Base-by-base conservation (phyloP, 2,888 invertebrate species). In the Micoletzkya japonica region DNA sequence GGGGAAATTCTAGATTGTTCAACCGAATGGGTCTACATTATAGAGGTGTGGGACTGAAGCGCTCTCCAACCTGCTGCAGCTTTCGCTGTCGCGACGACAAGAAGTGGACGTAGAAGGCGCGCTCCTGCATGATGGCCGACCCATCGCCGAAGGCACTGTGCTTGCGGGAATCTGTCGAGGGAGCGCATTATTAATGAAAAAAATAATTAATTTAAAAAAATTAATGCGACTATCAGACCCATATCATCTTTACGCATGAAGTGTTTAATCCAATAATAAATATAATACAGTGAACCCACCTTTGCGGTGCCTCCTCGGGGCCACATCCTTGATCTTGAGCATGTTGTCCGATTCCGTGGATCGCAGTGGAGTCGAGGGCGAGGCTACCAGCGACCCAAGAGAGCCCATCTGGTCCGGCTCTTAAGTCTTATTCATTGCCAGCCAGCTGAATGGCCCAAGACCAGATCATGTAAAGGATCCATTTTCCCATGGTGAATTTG, bases 101-200 rank as follows among this genome's bases (percentile, higher is more conserved):
- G 74, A 76, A 82, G 52, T 79, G 76, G 20, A 83, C 74, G 71
- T 82, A 82, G 56, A 74, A 76, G 36, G 80, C 77, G 28, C 56
- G 50, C 52, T 81, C 80, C 0, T 61, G 64, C 0, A 75, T 70
- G 28, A 77, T 75, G n/a, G 66, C 52, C 28, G 58, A 30, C n/a
- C 63, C 63, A 3, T n/a, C n/a, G n/a, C n/a, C n/a, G n/a, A n/a
- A n/a, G n/a, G 63, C 71, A 14, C 70, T 72, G 44, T 73, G 70
- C 49, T 36, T 44, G 24, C 50, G 32, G 49, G 54, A 44, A 14
- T 44, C 57, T 68, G 57, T n/a, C n/a, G n/a, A n/a, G n/a, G n/a
- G n/a, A n/a, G n/a, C n/a, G n/a, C n/a, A n/a, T n/a, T n/a, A n/a
- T n/a, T n/a, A n/a, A n/a, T n/a, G n/a, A n/a, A n/a, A n/a, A n/a